phyloP scores from a whole-genome alignment of 2,888 invertebrate species.

The Agonopterix alstromeriana region DNA sequence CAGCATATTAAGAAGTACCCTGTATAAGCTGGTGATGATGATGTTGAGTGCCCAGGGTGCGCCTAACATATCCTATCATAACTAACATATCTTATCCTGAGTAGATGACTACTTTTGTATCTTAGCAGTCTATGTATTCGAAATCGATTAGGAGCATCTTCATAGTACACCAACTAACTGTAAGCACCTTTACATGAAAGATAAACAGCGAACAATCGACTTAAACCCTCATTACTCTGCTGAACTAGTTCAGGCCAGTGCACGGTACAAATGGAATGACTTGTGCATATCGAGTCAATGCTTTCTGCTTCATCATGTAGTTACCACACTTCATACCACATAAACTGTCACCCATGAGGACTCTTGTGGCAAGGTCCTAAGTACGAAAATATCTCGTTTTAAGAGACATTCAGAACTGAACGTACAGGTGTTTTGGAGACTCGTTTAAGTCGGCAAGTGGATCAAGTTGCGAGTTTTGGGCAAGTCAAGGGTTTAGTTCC shows the following conservation, averaged over 20 bases:
- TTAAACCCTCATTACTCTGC: slow-evolving; percentile 6
- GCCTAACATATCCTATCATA: too few relatives aligned
- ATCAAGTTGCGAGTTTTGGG: neutral
- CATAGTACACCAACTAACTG: too few relatives aligned
- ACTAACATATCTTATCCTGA: too few relatives aligned
- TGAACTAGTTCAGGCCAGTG: slow-evolving; percentile 20
- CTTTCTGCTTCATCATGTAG: slow-evolving; percentile 41
- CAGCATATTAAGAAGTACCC: too few relatives aligned
- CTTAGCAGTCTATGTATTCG: too few relatives aligned
- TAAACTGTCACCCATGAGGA: too few relatives aligned
- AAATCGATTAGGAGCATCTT: too few relatives aligned
- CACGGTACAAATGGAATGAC: slow-evolving; percentile 29
- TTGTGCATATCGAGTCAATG: slow-evolving; percentile 27
- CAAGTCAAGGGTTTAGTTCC: neutral
- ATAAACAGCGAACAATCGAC: too few relatives aligned
- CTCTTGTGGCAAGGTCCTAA: slow-evolving; percentile 16
- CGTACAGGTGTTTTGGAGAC: slow-evolving; percentile 1
- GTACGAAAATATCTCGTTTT: slow-evolving; percentile 32
- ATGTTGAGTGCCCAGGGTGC: too few relatives aligned
- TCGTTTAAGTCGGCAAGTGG: slow-evolving; percentile 4
- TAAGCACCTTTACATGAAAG: too few relatives aligned
- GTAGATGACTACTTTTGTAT: too few relatives aligned
- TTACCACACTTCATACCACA: slow-evolving; percentile 12
- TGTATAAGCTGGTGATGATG: too few relatives aligned
- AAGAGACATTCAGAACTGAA: neutral